phyloP scores from a whole-genome alignment of 2,888 invertebrate genomes.

The Macrophya alboannulata region DNA sequence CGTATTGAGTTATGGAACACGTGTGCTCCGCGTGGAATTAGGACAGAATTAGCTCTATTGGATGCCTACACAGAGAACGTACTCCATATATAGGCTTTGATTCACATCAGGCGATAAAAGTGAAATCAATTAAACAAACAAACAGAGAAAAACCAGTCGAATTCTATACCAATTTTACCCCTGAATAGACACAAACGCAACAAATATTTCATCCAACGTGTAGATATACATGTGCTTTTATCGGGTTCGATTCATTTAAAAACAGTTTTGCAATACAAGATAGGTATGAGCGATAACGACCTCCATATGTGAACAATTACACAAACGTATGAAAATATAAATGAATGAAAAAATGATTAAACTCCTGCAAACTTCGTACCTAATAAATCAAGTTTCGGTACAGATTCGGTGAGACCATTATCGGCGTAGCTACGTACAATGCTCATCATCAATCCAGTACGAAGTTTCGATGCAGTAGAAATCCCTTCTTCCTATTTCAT shows the following conservation, averaged over 20 bases:
- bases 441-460: conserved; percentile 25
- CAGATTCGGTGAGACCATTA: conserved; percentile 22
- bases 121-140: not conserved
- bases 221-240: not conserved
- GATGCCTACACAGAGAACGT: not conserved
- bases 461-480: not conserved
- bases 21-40: conserved; percentile 28
- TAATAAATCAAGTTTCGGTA: conserved; percentile 1
- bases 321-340: not conserved
- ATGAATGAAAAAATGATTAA: not conserved
- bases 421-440: conserved; percentile 21
- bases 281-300: not conserved
- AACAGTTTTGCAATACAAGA: not conserved
- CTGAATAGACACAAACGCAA: not conserved
- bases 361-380: not conserved
- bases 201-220: not conserved
- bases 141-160: not conserved
- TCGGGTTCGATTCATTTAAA: not conserved
- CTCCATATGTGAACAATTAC: not conserved
- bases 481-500: conserved; percentile 16
- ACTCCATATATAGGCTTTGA: not conserved
- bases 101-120: not conserved
- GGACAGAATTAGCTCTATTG: conserved; percentile 30
- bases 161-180: not conserved
- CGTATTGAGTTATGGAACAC: conserved; percentile 56